Conservation (phyloP, 2,888 invertebrate species). For the Lithophane leautieri region DNA sequence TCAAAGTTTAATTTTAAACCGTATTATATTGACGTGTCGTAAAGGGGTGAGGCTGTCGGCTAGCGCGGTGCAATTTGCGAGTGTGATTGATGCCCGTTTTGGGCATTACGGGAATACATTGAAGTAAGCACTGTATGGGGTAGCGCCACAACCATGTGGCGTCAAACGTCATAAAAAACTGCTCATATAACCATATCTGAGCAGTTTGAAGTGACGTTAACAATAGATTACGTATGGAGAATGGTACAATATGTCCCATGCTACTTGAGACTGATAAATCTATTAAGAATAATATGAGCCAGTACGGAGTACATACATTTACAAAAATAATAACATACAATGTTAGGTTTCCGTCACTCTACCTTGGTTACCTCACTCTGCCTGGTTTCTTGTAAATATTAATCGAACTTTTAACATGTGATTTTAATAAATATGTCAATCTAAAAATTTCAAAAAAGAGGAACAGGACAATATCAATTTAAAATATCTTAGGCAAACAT, state of each 20-base stretch:
- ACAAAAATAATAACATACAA: too few species aligned
- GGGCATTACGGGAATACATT: conserved; percentile 67
- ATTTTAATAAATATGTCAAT: too few species aligned
- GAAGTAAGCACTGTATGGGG: conserved; percentile 51
- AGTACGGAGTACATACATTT: too few species aligned
- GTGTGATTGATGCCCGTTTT: conserved; percentile 82
- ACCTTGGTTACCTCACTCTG: too few species aligned
- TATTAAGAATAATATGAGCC: background rate
- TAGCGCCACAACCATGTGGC: conserved; percentile 1
- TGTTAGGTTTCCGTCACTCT: too few species aligned
- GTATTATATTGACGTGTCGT: conserved; percentile 62
- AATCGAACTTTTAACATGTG: too few species aligned
- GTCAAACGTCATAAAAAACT: too few species aligned
- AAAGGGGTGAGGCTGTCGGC: conserved; percentile 77
- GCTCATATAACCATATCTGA: background rate
- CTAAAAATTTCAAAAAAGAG: too few species aligned
- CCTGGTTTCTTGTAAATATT: too few species aligned
- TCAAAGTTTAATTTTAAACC: conserved; percentile 60
- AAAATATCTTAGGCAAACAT: too few species aligned
- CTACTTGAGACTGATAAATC: background rate
- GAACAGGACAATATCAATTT: too few species aligned
- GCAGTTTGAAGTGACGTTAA: background rate
- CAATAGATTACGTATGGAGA: background rate
- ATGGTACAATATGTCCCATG: background rate
- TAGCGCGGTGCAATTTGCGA: conserved; percentile 79